A percentile compares a stretch with the other conserved stretches of the same genome.
These are phyloP conservation scores for Sebastes kiyomatsui DNA, from an alignment of 2,797 vertebrate genomes.

Conservation along the genomic window DNA sequence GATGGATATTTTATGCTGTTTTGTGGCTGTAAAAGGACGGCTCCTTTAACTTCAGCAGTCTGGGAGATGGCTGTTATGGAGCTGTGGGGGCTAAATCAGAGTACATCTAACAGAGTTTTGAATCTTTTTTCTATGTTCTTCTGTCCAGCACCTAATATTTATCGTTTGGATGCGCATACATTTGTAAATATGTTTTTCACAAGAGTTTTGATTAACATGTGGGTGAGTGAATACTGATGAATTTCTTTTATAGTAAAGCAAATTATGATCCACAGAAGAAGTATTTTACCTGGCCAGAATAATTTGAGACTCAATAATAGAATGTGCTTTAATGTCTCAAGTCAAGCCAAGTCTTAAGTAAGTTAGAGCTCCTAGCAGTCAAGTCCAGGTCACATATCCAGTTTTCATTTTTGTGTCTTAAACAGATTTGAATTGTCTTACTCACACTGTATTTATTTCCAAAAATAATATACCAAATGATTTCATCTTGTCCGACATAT, in stretches of 20 bases:
- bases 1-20: conserved; percentile 22
- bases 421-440: not conserved
- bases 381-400: not conserved
- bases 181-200: not conserved
- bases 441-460: not conserved
- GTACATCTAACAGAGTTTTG: not conserved
- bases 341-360: not conserved
- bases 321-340: not conserved
- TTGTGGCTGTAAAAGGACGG: not conserved
- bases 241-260: not conserved
- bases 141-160: not conserved
- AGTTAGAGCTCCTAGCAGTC: not conserved
- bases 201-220: conserved; percentile 10
- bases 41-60: not conserved
- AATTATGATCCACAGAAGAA: not conserved
- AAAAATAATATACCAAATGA: not conserved
- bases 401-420: not conserved
- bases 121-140: not conserved
- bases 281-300: not conserved
- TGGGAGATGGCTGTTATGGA: conserved; percentile 1
- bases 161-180: not conserved
- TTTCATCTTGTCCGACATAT: not conserved
- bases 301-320: not conserved
- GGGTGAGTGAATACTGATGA: not conserved
- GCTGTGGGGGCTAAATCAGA: not conserved